Evolutionary conservation across 1,140 invertebrate genomes (phyloP).

Genomic region (Saccostrea glomerata): DNA sequence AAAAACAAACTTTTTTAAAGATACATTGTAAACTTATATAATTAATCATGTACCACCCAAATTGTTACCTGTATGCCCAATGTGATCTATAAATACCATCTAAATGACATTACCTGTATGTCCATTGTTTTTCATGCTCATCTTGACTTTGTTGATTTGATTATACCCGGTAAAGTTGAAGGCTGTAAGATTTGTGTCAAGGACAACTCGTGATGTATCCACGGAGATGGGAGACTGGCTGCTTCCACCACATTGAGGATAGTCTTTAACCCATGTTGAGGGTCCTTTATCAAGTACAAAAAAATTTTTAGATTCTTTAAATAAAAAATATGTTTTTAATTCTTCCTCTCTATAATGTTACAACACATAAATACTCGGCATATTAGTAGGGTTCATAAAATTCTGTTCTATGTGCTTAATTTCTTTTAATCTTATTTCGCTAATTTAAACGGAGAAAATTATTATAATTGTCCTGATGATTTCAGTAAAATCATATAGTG

Average conservation of each 20-base stretch:
- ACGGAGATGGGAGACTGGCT: slow-evolving; percentile 70
- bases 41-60: too few species aligned
- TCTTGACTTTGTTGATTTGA: slow-evolving; percentile 52
- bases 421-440: too few species aligned
- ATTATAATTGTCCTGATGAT: too few species aligned
- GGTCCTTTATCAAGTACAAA: slow-evolving; percentile 59
- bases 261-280: slow-evolving; percentile 63
- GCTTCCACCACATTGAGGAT: slow-evolving; percentile 62
- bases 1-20: too few species aligned
- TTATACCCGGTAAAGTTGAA: slow-evolving; percentile 63
- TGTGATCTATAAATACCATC: slow-evolving; percentile 20
- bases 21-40: too few species aligned
- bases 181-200: slow-evolving; percentile 57
- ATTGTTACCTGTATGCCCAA: slow-evolving; percentile 39
- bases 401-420: too few species aligned
- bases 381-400: too few species aligned
- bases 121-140: slow-evolving; percentile 65
- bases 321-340: too few species aligned
- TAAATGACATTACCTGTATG: neutral
- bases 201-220: slow-evolving; percentile 54
- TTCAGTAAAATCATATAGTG: too few species aligned
- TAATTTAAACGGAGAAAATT: too few species aligned
- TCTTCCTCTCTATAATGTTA: too few species aligned
- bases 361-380: too few species aligned
- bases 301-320: neutral